Percentiles rank a stretch among this genome's conserved stretches.
phyloP scores from a whole-genome alignment of 2,888 invertebrate genomes.

The Enchytraeus crypticus region DNA sequence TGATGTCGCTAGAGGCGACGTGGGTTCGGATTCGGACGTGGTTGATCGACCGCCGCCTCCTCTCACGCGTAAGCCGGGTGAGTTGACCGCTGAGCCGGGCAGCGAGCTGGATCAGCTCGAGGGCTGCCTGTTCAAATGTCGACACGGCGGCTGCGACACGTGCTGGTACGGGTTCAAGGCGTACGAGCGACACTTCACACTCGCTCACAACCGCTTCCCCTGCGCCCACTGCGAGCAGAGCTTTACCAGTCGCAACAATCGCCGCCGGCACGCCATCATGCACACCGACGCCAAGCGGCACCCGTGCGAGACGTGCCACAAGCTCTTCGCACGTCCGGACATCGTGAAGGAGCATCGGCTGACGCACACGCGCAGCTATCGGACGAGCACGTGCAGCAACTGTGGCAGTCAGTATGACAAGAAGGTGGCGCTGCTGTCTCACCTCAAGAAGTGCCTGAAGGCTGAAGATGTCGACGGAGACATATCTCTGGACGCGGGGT shows the following conservation, averaged over 20 bases:
- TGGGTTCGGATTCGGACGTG: too few relatives aligned
- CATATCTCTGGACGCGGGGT: too few relatives aligned
- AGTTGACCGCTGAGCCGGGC: too few relatives aligned
- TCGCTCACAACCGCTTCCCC: slow-evolving; percentile 21
- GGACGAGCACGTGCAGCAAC: slow-evolving; percentile 16
- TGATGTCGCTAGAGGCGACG: too few relatives aligned
- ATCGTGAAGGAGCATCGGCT: slow-evolving; percentile 24
- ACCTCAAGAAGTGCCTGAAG: slow-evolving; percentile 24
- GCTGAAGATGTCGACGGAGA: slow-evolving; percentile 8
- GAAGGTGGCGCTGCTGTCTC: slow-evolving; percentile 22
- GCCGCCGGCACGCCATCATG: slow-evolving; percentile 22
- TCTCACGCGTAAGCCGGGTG: too few relatives aligned
- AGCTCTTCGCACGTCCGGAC: slow-evolving; percentile 23
- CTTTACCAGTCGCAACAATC: slow-evolving; percentile 26
- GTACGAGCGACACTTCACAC: slow-evolving; percentile 22
- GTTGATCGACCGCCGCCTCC: too few relatives aligned
- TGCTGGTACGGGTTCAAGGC: slow-evolving; percentile 13
- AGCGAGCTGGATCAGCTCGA: too few relatives aligned
- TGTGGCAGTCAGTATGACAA: slow-evolving; percentile 19
- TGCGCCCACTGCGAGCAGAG: slow-evolving; percentile 25
- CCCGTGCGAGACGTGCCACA: slow-evolving; percentile 20
- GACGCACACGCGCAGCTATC: slow-evolving; percentile 26
- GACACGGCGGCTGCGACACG: slow-evolving; percentile 10
- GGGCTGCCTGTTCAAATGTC: background rate
- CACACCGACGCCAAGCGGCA: slow-evolving; percentile 15